Base-by-base conservation (phyloP, 2,113 vertebrate genomes). In the Rhinoderma darwinii region DNA sequence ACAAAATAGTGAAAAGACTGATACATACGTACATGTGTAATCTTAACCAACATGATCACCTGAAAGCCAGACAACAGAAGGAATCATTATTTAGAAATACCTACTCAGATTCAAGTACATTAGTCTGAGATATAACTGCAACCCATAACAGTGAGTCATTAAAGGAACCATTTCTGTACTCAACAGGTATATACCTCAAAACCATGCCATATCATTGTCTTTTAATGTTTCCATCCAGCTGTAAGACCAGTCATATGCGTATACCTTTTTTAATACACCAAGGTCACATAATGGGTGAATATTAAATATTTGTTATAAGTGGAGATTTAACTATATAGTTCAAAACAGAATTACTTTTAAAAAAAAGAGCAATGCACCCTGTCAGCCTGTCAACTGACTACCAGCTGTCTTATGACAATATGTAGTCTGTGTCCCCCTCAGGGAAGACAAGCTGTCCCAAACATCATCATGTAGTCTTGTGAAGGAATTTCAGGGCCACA, bases 1-100 rank as follows among this genome's bases (percentile, higher is more conserved):
- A 47, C 39, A 54, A 37, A 79, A 37, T 59, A 51, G 15, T 56
- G 2, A 35, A 39, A 81, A 43, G 22, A 61, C 17, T 5, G 18
- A 30, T 59, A 44, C 12, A 84, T 84, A 84, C 83, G 72, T 84
- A 84, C 83, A 75, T 84, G 32, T 76, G 20, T 17, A 75, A 84
- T n/a, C 50, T 43, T 75, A 74, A 76, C 72, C 83, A 84, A 75
- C 44, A 59, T 59, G 83, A 41, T 41, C 50, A 82, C 83, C 83
- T 84, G 83, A 54, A 84, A 84, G 7, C 74, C 72, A 84, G 54
- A 84, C 27, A 59, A 84, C 47, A 84, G 18, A 43, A 76, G 22
- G 3, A 70, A 14, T 32, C 30, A 43, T 84, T 84, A 75, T 75
- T 20, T 14, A 47, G 30, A 66, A 83, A 37, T 83, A 8, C 27